A percentile compares a stretch with the other conserved stretches of the same genome.
Conservation (phyloP, 1,140 invertebrate genomes). For the Metaphire vulgaris region DNA sequence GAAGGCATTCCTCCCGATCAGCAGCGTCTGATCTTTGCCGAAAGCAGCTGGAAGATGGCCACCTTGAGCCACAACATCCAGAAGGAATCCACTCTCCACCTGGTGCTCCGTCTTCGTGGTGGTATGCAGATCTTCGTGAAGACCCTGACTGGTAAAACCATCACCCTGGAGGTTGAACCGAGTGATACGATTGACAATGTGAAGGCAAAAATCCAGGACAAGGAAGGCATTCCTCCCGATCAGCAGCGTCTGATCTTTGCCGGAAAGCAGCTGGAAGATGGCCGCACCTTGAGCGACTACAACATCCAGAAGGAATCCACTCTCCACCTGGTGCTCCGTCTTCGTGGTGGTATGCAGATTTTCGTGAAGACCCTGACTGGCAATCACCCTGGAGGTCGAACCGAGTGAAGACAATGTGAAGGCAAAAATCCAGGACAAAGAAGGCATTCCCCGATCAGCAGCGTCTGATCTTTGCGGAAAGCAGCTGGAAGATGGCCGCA, state of each 20-base stretch:
- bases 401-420: slow-evolving; percentile 81
- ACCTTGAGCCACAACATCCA: slow-evolving; percentile 46
- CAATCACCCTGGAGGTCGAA: slow-evolving; percentile 61
- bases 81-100: too few relatives aligned
- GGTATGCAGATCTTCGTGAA: slow-evolving; percentile 89
- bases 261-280: slow-evolving; percentile 90
- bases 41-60: slow-evolving; percentile 62
- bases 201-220: slow-evolving; percentile 77
- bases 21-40: slow-evolving; percentile 50
- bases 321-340: too few relatives aligned
- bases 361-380: slow-evolving; percentile 47
- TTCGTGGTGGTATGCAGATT: slow-evolving; percentile 30
- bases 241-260: slow-evolving; percentile 57
- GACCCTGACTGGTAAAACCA: slow-evolving; percentile 87
- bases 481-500: slow-evolving; percentile 61
- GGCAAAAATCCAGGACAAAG: slow-evolving; percentile 74
- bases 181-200: slow-evolving; percentile 91
- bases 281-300: slow-evolving; percentile 81
- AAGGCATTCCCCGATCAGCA: slow-evolving; percentile 48
- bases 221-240: too few relatives aligned
- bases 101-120: slow-evolving; percentile 29
- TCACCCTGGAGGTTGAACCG: slow-evolving; percentile 84
- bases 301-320: too few relatives aligned
- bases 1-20: slow-evolving; percentile 55
- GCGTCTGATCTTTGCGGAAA: slow-evolving; percentile 65